Evolutionary conservation across 2,888 invertebrate genomes (phyloP).

Genomic region (Tetropium fuscum): DNA sequence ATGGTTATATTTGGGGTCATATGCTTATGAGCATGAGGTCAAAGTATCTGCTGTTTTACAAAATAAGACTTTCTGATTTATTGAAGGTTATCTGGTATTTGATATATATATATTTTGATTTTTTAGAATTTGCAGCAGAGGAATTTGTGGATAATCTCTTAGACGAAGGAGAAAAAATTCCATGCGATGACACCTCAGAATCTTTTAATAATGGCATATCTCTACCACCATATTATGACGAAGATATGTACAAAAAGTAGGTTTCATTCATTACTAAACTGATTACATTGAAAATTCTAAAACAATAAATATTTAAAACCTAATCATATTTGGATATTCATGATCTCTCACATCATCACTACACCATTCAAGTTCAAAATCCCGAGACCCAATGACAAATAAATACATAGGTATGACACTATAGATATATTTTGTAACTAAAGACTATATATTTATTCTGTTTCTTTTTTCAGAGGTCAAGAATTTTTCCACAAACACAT

Average conservation of each 20-base stretch:
- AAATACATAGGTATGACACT: too few relatives aligned
- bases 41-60: too few relatives aligned
- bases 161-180: conserved; percentile 64
- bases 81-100: too few relatives aligned
- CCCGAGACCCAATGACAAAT: too few relatives aligned
- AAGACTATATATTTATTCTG: neutral
- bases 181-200: conserved; percentile 67
- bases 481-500: conserved; percentile 77
- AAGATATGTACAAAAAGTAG: conserved; percentile 74
- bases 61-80: too few relatives aligned
- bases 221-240: conserved; percentile 77
- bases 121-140: conserved; percentile 47
- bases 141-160: conserved; percentile 58
- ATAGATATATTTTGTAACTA: conserved; percentile 2
- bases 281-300: too few relatives aligned
- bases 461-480: conserved; percentile 73
- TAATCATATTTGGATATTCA: too few relatives aligned
- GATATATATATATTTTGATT: neutral
- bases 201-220: conserved; percentile 65
- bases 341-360: too few relatives aligned
- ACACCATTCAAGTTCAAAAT: too few relatives aligned
- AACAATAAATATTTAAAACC: too few relatives aligned
- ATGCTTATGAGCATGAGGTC: too few relatives aligned
- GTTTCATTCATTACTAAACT: conserved; percentile 32
- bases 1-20: too few relatives aligned